phyloP scores from a whole-genome alignment of 2,888 invertebrate species.

The Dryobota labecula region DNA sequence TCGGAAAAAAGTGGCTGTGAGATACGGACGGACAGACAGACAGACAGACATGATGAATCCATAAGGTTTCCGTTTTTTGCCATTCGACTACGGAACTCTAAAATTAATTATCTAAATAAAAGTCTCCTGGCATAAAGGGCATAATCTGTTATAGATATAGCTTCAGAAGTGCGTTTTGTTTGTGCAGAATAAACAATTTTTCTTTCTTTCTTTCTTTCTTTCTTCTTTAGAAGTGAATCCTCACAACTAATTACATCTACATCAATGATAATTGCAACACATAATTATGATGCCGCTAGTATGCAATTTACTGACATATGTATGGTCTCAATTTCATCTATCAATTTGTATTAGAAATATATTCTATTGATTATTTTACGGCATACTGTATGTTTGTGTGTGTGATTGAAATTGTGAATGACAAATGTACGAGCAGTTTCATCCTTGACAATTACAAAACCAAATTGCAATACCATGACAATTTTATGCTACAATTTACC shows the following conservation, averaged over 20 bases:
- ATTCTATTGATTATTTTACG: neutral
- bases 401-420: neutral
- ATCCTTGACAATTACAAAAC: slow-evolving; percentile 9
- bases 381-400: neutral
- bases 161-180: neutral
- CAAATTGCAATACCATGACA: slow-evolving; percentile 11
- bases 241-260: slow-evolving; percentile 11
- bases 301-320: slow-evolving; percentile 19
- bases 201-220: too few relatives aligned
- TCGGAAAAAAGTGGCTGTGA: too few relatives aligned
- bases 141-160: too few relatives aligned
- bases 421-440: slow-evolving; percentile 7
- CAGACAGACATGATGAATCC: too few relatives aligned
- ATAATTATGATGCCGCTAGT: slow-evolving; percentile 14
- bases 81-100: too few relatives aligned
- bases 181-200: too few relatives aligned
- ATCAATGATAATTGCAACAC: slow-evolving; percentile 28
- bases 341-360: slow-evolving; percentile 3
- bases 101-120: too few relatives aligned
- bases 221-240: neutral
- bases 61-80: too few relatives aligned
- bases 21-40: too few relatives aligned
- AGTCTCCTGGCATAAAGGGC: too few relatives aligned
- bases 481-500: slow-evolving; percentile 41
- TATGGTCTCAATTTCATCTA: neutral